Percentiles rank a stretch among this genome's conserved stretches.
phyloP scores from a whole-genome alignment of 2,113 vertebrate species.

The Tychaedon coryphoeus region DNA sequence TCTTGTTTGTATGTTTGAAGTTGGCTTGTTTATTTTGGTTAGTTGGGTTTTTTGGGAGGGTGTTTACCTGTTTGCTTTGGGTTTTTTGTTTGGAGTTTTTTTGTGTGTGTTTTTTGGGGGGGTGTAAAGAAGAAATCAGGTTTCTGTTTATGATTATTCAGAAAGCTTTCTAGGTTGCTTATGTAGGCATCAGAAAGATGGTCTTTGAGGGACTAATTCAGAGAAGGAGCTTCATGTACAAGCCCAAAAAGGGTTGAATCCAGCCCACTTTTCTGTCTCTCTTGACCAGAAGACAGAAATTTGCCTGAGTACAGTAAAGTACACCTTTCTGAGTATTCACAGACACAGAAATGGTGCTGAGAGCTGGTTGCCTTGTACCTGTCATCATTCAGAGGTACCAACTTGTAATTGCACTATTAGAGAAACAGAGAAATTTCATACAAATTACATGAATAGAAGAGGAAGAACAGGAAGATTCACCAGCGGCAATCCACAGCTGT shows the following conservation, averaged over 20 bases:
- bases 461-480: neutral
- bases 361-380: neutral
- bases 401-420: neutral
- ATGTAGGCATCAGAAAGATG: neutral
- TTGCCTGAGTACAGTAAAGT: neutral
- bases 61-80: neutral
- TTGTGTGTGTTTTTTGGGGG: neutral
- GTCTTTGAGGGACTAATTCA: neutral
- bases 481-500: neutral
- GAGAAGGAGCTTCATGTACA: neutral
- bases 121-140: neutral
- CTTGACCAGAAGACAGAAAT: neutral
- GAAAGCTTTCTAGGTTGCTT: neutral
- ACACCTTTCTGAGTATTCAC: neutral
- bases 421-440: neutral
- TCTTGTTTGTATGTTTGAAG: neutral
- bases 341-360: neutral
- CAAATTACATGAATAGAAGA: neutral
- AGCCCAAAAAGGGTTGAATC: neutral
- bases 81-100: neutral
- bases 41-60: neutral
- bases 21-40: neutral
- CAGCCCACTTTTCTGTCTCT: neutral
- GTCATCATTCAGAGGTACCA: neutral
- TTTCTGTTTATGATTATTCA: neutral